Base-by-base conservation (phyloP, 1,140 invertebrate genomes). In the Euura saliciscinereae region DNA sequence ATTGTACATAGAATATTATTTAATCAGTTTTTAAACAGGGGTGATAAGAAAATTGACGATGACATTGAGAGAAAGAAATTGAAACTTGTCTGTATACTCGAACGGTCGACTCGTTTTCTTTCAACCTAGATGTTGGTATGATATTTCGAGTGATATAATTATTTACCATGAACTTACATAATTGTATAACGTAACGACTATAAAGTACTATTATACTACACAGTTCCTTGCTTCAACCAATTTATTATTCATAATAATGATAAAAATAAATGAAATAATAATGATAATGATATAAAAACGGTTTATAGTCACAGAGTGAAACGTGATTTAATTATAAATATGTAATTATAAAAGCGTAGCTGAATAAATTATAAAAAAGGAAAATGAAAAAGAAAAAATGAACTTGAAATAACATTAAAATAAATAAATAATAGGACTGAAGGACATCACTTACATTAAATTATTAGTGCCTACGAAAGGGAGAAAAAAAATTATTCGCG, bases 201-300 rank as follows among this genome's bases (percentile, higher is more conserved):
- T 59, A 59, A 59, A 59, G 51, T 59, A 59, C 51, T 59, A 59
- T 59, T 77, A 66, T 79, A 79, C 66, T 78, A 77, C 70, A 81
- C 77, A 83, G 82, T 84, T 84, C 82, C 82, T 84, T 79, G 75
- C 78, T 83, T 79, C 76, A 83, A 83, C 78, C 79, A 78, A 82
- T 82, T 80, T 75, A 78, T 81, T 79, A 79, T 80, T 80, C 78
- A 76, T 78, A 76, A 65, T 66, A n/a, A 66, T 45, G 70, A 73
- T 64, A 59, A 74, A 66, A 72, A 71, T 71, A 67, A 74, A n/a
- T 65, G 13, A 8, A n/a, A 59, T 59, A n/a, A 59, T 59, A 59
- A 59, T 11, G 13, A 11, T 11, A 3, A 59, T 59, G 13, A 59
- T 59, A 59, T 59, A 59, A n/a, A 11, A 59, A 6, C 13, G 6